A percentile compares a stretch with the other conserved stretches of the same genome.
Conservation (phyloP, 2,113 vertebrate genomes). For the Myrmophylax atrothorax region DNA sequence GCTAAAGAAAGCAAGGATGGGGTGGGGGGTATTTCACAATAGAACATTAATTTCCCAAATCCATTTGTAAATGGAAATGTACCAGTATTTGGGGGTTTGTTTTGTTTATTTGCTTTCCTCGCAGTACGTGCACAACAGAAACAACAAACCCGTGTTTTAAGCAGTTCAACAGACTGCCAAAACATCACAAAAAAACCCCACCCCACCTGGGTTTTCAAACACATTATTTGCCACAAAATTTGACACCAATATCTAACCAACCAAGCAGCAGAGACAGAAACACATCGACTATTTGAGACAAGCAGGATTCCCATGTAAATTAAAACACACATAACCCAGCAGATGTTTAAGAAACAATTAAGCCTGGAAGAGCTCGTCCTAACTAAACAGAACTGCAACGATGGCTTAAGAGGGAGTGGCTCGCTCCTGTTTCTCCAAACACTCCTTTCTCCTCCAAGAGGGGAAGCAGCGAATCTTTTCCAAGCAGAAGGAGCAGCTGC, state of each 20-base stretch:
- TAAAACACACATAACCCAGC: not conserved
- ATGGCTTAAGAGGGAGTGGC: not conserved
- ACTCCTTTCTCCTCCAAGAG: not conserved
- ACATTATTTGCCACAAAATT: not conserved
- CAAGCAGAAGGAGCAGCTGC: not conserved
- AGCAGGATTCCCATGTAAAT: not conserved
- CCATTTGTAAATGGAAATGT: not conserved
- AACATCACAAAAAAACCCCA: rapidly evolving
- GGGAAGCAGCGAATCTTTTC: not conserved
- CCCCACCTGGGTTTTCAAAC: not conserved
- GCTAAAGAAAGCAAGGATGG: not conserved
- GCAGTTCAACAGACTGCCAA: not conserved
- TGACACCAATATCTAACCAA: not conserved
- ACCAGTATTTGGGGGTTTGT: not conserved
- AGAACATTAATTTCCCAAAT: not conserved
- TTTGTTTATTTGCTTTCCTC: not conserved
- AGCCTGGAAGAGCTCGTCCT: not conserved
- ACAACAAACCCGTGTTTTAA: not conserved
- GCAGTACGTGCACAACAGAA: rapidly evolving
- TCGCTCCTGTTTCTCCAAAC: not conserved
- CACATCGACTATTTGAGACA: not conserved
- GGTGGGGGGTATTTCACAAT: not conserved
- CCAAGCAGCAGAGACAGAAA: not conserved
- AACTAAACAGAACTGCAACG: not conserved
- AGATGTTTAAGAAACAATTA: not conserved